Evolutionary conservation across 2,113 vertebrate species (phyloP).

Genomic region (Galeopterus variegatus): DNA sequence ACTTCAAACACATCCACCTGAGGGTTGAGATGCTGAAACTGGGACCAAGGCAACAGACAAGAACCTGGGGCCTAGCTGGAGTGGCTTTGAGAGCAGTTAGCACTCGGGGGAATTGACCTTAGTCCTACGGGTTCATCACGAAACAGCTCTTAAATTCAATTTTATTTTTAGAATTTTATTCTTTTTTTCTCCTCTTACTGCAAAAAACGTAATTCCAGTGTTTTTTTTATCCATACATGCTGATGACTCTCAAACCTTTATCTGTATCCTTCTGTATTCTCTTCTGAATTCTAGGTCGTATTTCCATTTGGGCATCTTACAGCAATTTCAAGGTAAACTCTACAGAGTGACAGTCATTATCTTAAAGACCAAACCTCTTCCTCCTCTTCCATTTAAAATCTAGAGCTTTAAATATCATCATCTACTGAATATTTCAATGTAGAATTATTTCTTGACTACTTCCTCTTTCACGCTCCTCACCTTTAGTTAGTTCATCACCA

Average conservation of each 20-base stretch:
- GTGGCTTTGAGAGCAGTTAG: too few species aligned
- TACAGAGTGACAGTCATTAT: neutral
- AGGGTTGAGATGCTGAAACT: neutral
- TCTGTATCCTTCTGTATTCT: neutral
- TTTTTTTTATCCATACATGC: neutral
- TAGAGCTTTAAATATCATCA: neutral
- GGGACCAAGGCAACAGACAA: neutral
- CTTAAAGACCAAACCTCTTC: neutral
- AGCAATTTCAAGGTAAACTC: neutral
- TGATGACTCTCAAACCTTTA: neutral
- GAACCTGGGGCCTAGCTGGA: neutral
- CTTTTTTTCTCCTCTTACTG: neutral
- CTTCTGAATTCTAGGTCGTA: neutral
- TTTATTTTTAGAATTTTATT: neutral
- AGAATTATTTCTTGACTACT: neutral
- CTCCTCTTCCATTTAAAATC: neutral
- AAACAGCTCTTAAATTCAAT: neutral
- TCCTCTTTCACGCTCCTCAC: neutral
- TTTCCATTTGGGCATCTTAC: neutral
- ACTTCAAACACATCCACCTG: neutral
- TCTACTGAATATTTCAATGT: neutral
- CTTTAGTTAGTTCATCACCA: neutral
- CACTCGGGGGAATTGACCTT: neutral
- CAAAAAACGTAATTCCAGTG: neutral
- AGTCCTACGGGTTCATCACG: neutral